These are phyloP conservation scores for Thereva nobilitata DNA, from an alignment of 2,888 invertebrate species.

Conservation along the genomic window DNA sequence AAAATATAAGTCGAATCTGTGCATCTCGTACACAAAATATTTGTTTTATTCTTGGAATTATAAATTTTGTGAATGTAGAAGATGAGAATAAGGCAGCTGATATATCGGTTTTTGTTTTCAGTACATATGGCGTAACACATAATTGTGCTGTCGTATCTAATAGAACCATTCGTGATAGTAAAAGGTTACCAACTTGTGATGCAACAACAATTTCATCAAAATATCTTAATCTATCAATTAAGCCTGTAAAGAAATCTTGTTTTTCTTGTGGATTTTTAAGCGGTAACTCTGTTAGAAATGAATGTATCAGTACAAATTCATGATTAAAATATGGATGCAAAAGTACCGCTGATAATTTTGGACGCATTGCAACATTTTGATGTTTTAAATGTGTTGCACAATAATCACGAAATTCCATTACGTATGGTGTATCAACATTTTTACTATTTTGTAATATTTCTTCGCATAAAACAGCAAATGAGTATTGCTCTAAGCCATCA, in stretches of 20 bases:
- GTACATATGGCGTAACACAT: conserved; percentile 54
- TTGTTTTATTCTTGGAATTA: conserved; percentile 77
- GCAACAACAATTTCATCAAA: conserved; percentile 84
- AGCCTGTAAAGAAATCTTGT: conserved; percentile 73
- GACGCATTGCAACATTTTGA: conserved; percentile 66
- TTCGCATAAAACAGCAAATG: conserved; percentile 74
- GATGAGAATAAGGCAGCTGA: conserved; percentile 68
- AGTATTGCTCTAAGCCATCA: conserved; percentile 72
- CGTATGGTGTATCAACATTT: conserved; percentile 68
- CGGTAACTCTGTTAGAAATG: conserved; percentile 81
- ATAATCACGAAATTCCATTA: conserved; percentile 70
- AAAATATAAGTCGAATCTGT: conserved; percentile 76
- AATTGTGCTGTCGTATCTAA: conserved; percentile 77
- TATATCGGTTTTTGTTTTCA: conserved; percentile 62
- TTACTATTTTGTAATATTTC: conserved; percentile 65
- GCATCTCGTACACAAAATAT: conserved; percentile 85
- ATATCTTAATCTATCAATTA: conserved; percentile 69
- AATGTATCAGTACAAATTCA: conserved; percentile 81
- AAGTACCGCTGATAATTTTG: conserved; percentile 68
- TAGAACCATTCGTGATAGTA: conserved; percentile 83
- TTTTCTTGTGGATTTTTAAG: conserved; percentile 78
- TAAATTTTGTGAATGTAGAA: conserved; percentile 70
- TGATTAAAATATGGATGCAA: conserved; percentile 81
- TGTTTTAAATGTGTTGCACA: conserved; percentile 73
- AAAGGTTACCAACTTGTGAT: conserved; percentile 73